Percentiles rank a stretch among this genome's conserved stretches.
Conservation (phyloP, 2,888 invertebrate species). For the Euproctis similis region DNA sequence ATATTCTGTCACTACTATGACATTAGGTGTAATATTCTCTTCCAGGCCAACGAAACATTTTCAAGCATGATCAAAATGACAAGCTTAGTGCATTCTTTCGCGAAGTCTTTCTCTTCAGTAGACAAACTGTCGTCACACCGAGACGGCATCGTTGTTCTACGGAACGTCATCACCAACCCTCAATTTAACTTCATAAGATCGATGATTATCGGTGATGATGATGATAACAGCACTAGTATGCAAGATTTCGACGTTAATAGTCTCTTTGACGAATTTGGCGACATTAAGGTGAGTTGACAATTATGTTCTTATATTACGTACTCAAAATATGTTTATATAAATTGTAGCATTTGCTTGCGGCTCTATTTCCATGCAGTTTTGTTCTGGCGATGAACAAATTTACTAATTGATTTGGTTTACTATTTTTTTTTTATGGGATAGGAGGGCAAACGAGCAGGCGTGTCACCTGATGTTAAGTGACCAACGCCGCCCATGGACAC, state of each 20-base stretch:
- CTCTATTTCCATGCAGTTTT: too few species aligned
- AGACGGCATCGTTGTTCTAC: slow-evolving; percentile 39
- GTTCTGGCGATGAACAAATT: too few species aligned
- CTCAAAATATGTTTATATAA: too few species aligned
- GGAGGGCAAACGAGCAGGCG: too few species aligned
- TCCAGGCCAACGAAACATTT: slow-evolving; percentile 74
- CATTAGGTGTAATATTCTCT: too few species aligned
- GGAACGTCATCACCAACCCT: slow-evolving; percentile 31
- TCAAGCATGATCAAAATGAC: slow-evolving; percentile 61
- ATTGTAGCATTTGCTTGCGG: too few species aligned
- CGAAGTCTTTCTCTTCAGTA: slow-evolving; percentile 45
- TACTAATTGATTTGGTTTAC: too few species aligned
- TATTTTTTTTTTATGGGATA: too few species aligned
- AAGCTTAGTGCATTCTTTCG: slow-evolving; percentile 49
- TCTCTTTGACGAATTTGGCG: slow-evolving; percentile 44
- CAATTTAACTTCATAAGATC: slow-evolving; percentile 30
- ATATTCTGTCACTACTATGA: too few species aligned
- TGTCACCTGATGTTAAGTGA: too few species aligned
- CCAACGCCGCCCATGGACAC: too few species aligned
- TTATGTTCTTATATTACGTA: too few species aligned
- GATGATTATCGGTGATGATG: slow-evolving; percentile 30
- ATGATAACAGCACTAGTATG: slow-evolving; percentile 13
- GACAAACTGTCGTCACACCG: slow-evolving; percentile 40
- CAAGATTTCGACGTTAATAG: slow-evolving; percentile 39
- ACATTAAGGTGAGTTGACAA: slow-evolving; percentile 42